Base-by-base conservation (phyloP, 2,113 vertebrate genomes). In the Sarotherodon lohbergeri region DNA sequence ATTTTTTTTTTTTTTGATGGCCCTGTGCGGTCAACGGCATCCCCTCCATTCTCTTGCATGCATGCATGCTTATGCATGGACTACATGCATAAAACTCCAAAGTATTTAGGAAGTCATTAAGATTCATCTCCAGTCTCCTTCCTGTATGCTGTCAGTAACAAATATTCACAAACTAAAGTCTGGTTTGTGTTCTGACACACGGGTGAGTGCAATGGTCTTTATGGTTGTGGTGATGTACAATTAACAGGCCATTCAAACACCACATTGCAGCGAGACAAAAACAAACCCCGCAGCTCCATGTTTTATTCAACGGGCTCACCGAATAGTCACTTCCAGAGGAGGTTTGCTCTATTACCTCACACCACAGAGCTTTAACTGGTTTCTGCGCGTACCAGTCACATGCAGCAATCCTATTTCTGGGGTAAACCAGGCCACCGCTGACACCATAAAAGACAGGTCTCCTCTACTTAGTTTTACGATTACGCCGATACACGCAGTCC, bases 381-480 rank as follows among this genome's bases (percentile, higher is more conserved):
- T 78, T 52, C 27, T 52, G 27, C 2, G 0, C 4, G 4, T 1
- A 34, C 73, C 27, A 50, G 27, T 52, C 46, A 13, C 24, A 63
- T 9, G 13, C 80, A 59, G 43, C 61, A 7, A 29, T 80, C 61
- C 50, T 24, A 56, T 89, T 83, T 73, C 80, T 68, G 84, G 56
- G 46, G n/a, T 68, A 68, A 63, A 86, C 78, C 46, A 46, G 73
- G 80, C 83, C 84, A 63, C 83, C 83, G 1, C 79, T 78, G 86
- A 90, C 89, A 86, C 88, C 73, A 91, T 79, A 85, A 92, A 68
- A 94, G 91, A 89, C 83, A 55, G 84, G 85, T 87, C 85, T 85
- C 84, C 88, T 89, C 90, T 86, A 91, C 87, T 92, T 88, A 83
- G 84, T 83, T 93, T 94, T 93, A 94, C 32, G 81, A 91, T 89